phyloP scores from a whole-genome alignment of 2,113 vertebrate genomes.

The Eulemur rufifrons region DNA sequence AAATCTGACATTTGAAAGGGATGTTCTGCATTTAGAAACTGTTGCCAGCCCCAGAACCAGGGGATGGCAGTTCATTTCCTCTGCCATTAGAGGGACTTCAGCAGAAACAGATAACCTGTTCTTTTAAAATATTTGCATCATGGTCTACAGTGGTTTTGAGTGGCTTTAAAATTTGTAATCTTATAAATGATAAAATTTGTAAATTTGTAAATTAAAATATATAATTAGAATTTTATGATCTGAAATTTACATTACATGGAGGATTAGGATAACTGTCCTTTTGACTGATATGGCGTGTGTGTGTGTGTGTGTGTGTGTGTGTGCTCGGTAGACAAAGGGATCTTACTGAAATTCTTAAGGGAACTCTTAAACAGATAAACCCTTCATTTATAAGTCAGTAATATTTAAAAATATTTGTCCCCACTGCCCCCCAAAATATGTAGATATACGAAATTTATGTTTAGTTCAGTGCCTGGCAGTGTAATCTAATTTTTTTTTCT shows the following conservation, averaged over 20 bases:
- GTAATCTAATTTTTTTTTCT: neutral
- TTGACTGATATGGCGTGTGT: neutral
- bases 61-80: neutral
- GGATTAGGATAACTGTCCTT: neutral
- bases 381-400: neutral
- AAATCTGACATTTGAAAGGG: neutral
- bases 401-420: neutral
- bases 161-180: neutral
- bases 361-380: constrained; percentile 12
- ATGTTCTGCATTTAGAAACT: neutral
- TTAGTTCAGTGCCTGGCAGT: neutral
- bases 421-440: neutral
- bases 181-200: neutral
- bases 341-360: neutral
- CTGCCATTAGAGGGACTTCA: neutral
- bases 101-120: neutral
- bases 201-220: neutral
- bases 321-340: neutral
- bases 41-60: neutral
- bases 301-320: neutral
- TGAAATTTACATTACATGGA: neutral
- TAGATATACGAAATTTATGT: neutral
- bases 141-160: neutral
- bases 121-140: neutral
- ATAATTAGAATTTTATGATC: neutral